phyloP scores from a whole-genome alignment of 1,140 invertebrate species.

The Lasioglossum albipes region DNA sequence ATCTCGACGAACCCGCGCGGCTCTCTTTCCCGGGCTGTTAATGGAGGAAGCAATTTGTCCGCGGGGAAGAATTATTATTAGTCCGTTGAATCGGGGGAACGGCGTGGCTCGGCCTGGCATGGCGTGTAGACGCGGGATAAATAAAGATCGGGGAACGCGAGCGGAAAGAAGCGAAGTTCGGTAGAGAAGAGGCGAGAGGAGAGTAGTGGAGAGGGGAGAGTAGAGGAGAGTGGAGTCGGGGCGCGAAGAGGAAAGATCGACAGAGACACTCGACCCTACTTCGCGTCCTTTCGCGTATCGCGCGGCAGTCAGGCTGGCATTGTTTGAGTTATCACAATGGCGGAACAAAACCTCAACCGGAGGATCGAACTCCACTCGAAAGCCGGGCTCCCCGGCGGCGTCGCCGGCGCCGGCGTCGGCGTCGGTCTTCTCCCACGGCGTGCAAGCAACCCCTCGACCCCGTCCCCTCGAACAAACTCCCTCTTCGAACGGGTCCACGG shows the following conservation, averaged over 20 bases:
- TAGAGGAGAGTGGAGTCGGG: not conserved
- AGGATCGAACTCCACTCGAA: constrained; percentile 73
- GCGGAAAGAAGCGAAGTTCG: not conserved
- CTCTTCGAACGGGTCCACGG: constrained; percentile 24
- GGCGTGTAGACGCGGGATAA: too few relatives aligned
- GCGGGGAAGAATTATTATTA: too few relatives aligned
- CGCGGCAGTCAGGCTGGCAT: constrained; percentile 63
- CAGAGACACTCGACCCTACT: constrained; percentile 42
- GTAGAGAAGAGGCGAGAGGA: not conserved
- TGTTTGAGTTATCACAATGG: constrained; percentile 78
- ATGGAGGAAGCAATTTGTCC: too few relatives aligned
- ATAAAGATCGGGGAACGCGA: too few relatives aligned
- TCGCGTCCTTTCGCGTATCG: constrained; percentile 51
- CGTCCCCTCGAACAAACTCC: constrained; percentile 27
- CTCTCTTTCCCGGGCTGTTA: too few relatives aligned
- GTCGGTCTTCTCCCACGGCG: constrained; percentile 35
- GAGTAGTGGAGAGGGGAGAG: not conserved
- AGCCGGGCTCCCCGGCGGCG: constrained; percentile 40
- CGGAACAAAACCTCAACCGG: constrained; percentile 70
- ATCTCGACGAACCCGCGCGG: too few relatives aligned
- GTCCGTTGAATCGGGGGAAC: too few relatives aligned
- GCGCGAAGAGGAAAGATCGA: constrained; percentile 25
- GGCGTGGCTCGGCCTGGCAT: too few relatives aligned
- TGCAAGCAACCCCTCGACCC: not conserved
- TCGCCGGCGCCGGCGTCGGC: constrained; percentile 7